A percentile compares a stretch with the other conserved stretches of the same genome.
Evolutionary conservation across 2,888 invertebrate species (phyloP).

Genomic region (Uloborus plumipes): DNA sequence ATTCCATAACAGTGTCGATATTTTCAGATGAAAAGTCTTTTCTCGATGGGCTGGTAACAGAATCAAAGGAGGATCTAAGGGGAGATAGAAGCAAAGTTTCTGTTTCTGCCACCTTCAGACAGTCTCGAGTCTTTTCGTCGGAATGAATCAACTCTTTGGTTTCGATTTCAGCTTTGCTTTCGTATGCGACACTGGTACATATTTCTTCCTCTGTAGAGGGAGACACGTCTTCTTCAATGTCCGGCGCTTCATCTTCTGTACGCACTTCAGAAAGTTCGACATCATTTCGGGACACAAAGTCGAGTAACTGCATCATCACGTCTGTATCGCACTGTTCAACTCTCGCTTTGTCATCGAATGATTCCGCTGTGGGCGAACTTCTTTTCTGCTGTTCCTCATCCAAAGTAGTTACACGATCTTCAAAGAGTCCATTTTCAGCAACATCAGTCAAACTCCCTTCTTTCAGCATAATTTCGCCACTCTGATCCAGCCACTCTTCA

Average conservation of each 20-base stretch:
- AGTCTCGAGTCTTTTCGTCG: constrained; percentile 25
- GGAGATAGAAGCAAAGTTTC: constrained; percentile 41
- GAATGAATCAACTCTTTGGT: not conserved
- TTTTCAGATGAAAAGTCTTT: constrained; percentile 39
- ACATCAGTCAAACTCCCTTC: constrained; percentile 31
- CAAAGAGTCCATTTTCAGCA: constrained; percentile 33
- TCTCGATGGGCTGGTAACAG: constrained; percentile 56
- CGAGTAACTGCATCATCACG: constrained; percentile 53
- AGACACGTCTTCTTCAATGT: constrained; percentile 69
- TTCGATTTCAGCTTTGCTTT: constrained; percentile 24
- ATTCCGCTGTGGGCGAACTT: constrained; percentile 59
- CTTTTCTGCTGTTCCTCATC: constrained; percentile 55
- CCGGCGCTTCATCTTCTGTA: constrained; percentile 71
- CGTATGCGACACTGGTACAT: constrained; percentile 10
- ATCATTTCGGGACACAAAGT: constrained; percentile 65
- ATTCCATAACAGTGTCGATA: constrained; percentile 41
- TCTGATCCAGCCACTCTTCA: constrained; percentile 61
- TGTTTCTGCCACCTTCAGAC: constrained; percentile 31
- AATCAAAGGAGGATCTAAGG: constrained; percentile 51
- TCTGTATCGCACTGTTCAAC: constrained; percentile 61
- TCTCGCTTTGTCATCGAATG: constrained; percentile 60
- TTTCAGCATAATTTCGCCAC: constrained; percentile 41
- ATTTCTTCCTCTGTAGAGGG: constrained; percentile 66
- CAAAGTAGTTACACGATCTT: constrained; percentile 47
- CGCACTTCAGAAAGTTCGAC: constrained; percentile 69